phyloP scores from a whole-genome alignment of 2,888 invertebrate species.

The Tromatobia lineatoria region DNA sequence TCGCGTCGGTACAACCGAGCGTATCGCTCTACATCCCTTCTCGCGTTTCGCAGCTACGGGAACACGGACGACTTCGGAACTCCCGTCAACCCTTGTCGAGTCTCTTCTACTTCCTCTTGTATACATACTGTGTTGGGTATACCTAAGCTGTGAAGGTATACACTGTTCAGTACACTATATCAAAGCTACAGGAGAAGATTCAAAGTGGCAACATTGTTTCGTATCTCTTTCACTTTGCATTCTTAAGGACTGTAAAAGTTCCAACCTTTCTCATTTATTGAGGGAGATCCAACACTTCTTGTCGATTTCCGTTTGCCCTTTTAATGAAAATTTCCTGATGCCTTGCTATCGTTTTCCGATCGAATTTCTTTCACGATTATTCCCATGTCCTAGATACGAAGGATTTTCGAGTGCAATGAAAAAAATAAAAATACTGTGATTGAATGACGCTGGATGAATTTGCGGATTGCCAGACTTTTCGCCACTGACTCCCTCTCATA shows the following conservation, averaged over 20 bases:
- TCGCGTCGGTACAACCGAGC: slow-evolving; percentile 45
- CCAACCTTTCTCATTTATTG: slow-evolving; percentile 15
- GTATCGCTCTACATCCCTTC: slow-evolving; percentile 52
- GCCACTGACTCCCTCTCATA: too few species aligned
- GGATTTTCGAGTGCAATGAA: slow-evolving; percentile 35
- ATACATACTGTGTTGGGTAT: background rate
- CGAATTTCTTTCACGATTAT: slow-evolving; percentile 43
- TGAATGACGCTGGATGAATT: slow-evolving; percentile 3
- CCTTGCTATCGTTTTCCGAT: slow-evolving; percentile 10
- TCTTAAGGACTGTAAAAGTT: background rate
- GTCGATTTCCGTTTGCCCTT: background rate
- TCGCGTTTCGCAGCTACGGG: slow-evolving; percentile 21
- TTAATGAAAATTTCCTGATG: slow-evolving; percentile 27
- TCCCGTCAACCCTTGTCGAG: slow-evolving; percentile 53
- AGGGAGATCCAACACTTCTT: too few species aligned
- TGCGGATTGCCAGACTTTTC: background rate
- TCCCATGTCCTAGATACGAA: slow-evolving; percentile 9
- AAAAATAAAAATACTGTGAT: slow-evolving; percentile 5
- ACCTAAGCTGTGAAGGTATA: slow-evolving; percentile 1
- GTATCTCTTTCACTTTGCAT: slow-evolving; percentile 6
- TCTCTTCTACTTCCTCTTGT: slow-evolving; percentile 17
- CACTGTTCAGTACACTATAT: slow-evolving; percentile 5
- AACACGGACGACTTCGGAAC: slow-evolving; percentile 49
- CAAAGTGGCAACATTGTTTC: slow-evolving; percentile 7
- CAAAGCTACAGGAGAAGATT: slow-evolving; percentile 6